Evolutionary conservation across 2,797 vertebrate species (phyloP).

Genomic region (Limosa lapponica): DNA sequence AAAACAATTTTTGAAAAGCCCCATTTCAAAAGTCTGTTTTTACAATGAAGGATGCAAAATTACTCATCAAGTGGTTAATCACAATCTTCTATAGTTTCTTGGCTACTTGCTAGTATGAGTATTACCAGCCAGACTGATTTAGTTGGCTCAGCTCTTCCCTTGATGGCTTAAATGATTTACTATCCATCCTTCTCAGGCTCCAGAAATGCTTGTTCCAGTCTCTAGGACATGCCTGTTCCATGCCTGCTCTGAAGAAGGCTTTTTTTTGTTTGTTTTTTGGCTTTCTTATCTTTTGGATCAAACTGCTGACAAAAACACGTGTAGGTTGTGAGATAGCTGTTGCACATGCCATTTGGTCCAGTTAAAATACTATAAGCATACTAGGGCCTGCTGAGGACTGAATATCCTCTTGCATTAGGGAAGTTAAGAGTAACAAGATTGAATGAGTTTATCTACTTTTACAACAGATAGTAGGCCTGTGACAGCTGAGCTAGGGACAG

Average conservation of each 20-base stretch:
- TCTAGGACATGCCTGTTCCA: neutral
- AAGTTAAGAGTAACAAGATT: neutral
- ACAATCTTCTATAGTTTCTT: slow-evolving; percentile 33
- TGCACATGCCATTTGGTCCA: neutral
- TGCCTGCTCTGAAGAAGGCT: neutral
- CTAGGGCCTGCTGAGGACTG: neutral
- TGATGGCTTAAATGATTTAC: slow-evolving; percentile 38
- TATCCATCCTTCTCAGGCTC: neutral
- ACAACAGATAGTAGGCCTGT: neutral
- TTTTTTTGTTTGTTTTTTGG: neutral
- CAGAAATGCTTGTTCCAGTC: neutral
- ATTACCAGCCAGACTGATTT: slow-evolving; percentile 39
- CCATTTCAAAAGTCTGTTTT: slow-evolving; percentile 50
- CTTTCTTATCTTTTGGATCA: neutral
- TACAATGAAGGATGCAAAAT: slow-evolving; percentile 22
- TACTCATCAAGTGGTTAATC: slow-evolving; percentile 40
- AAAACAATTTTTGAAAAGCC: neutral
- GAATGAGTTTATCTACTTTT: neutral
- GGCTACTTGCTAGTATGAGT: neutral
- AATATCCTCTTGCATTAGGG: neutral
- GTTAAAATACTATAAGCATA: neutral
- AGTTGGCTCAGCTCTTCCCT: slow-evolving; percentile 39
- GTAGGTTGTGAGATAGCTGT: neutral
- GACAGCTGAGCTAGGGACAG: neutral
- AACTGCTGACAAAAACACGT: neutral